Percentiles rank a stretch among this genome's conserved stretches.
These are phyloP conservation scores for Cichlasoma orientale DNA, from an alignment of 2,797 vertebrate species.

Conservation along the genomic window DNA sequence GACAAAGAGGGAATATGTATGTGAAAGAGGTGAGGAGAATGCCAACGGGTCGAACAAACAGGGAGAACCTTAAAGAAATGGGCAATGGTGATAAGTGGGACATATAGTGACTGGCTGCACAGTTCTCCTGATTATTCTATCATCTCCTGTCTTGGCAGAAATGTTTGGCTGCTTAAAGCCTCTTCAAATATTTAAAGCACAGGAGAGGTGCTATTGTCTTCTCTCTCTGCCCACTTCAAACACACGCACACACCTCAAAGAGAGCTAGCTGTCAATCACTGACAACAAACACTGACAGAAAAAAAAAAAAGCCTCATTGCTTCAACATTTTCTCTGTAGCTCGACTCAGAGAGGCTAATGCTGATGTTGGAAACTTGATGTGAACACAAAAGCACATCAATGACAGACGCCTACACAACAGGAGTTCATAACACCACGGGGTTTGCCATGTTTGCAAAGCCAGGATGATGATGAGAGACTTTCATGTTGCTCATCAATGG, in stretches of 20 bases:
- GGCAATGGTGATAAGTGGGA: constrained; percentile 2
- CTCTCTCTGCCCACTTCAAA: constrained; percentile 59
- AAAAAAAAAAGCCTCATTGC: constrained; percentile 9
- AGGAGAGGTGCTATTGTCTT: constrained; percentile 55
- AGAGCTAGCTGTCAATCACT: constrained; percentile 58
- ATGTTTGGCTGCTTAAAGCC: constrained; percentile 55
- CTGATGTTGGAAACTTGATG: constrained; percentile 18
- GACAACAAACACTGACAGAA: constrained; percentile 22
- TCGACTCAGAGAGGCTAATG: constrained; percentile 20
- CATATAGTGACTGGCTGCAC: constrained; percentile 9
- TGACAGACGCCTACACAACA: constrained; percentile 30
- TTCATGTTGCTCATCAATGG: background rate
- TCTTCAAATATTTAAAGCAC: constrained; percentile 67
- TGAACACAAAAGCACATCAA: constrained; percentile 14
- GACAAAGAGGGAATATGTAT: background rate
- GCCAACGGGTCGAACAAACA: constrained; percentile 7
- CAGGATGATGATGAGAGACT: background rate
- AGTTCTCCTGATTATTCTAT: constrained; percentile 29
- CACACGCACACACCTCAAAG: constrained; percentile 38
- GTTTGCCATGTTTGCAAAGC: constrained; percentile 16
- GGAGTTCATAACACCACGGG: background rate
- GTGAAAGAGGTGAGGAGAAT: constrained; percentile 4
- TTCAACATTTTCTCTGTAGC: constrained; percentile 32
- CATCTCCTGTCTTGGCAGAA: constrained; percentile 39
- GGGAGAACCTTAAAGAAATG: background rate